Evolutionary conservation across 2,113 vertebrate genomes (phyloP).

Genomic region (Poicephalus gulielmi): DNA sequence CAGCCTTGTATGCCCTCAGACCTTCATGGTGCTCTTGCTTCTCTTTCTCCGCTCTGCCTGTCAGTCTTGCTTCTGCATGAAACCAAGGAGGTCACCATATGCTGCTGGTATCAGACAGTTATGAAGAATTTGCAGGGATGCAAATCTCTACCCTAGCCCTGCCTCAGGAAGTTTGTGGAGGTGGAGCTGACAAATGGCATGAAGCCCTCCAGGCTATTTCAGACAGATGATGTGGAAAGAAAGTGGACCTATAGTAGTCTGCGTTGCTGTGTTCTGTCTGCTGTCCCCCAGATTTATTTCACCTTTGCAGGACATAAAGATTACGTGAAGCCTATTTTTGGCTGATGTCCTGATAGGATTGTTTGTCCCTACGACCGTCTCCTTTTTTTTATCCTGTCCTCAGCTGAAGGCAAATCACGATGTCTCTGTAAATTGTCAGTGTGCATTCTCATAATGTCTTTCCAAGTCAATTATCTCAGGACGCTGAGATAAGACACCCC

Average conservation of each 20-base stretch:
- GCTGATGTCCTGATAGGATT: not conserved
- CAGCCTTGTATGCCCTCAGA: rapidly evolving
- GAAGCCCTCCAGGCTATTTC: not conserved
- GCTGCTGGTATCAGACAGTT: not conserved
- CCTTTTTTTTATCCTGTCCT: not conserved
- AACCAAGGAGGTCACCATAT: not conserved
- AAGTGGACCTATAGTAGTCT: not conserved
- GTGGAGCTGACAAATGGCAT: not conserved
- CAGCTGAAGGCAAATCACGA: not conserved
- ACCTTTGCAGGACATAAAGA: not conserved
- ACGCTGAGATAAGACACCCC: not conserved
- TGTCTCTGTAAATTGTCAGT: not conserved
- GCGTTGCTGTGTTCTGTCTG: not conserved
- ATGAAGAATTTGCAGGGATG: not conserved
- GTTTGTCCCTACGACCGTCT: not conserved
- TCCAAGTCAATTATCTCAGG: not conserved
- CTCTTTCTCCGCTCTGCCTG: not conserved
- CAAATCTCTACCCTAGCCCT: not conserved
- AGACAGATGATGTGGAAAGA: not conserved
- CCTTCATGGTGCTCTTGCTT: not conserved
- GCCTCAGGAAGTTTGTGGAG: not conserved
- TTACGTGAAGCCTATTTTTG: not conserved
- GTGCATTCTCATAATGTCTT: not conserved
- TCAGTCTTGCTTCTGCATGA: not conserved
- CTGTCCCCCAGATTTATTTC: not conserved